Percentiles rank a stretch among this genome's conserved stretches.
These are phyloP conservation scores for Cydia splendana DNA, from an alignment of 1,140 invertebrate species.

Conservation along the genomic window DNA sequence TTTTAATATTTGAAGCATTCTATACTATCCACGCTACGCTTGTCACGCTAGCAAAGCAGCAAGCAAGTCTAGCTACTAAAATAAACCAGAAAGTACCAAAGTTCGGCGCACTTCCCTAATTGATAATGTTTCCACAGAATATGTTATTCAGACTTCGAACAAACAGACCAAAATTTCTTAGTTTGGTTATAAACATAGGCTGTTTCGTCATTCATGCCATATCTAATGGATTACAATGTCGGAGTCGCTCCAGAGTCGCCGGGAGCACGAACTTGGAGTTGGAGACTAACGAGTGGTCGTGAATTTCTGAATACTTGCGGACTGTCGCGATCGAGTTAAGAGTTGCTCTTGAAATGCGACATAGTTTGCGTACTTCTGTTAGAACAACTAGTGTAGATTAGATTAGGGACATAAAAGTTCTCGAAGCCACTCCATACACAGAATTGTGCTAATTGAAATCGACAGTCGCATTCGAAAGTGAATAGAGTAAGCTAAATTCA, in stretches of 20 bases:
- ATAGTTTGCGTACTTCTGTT: neutral
- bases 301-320: slow-evolving; percentile 11
- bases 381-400: neutral
- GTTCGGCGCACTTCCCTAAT: neutral
- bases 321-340: neutral
- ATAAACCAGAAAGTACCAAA: neutral
- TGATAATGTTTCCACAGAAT: slow-evolving; percentile 1
- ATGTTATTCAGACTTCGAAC: neutral
- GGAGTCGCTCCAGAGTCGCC: neutral
- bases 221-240: slow-evolving; percentile 11
- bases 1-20: too few species aligned
- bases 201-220: neutral
- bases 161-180: neutral
- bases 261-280: neutral
- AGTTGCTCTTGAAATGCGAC: neutral
- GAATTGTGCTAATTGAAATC: too few species aligned
- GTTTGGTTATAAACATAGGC: neutral
- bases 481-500: too few species aligned
- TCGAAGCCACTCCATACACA: too few species aligned
- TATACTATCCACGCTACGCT: neutral
- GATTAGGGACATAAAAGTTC: neutral
- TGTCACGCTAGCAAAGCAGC: neutral
- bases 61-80: neutral
- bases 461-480: too few species aligned
- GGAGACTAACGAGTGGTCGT: slow-evolving; percentile 2